Evolutionary conservation across 2,797 vertebrate genomes (phyloP).

Genomic region (Anguilla pacifica): DNA sequence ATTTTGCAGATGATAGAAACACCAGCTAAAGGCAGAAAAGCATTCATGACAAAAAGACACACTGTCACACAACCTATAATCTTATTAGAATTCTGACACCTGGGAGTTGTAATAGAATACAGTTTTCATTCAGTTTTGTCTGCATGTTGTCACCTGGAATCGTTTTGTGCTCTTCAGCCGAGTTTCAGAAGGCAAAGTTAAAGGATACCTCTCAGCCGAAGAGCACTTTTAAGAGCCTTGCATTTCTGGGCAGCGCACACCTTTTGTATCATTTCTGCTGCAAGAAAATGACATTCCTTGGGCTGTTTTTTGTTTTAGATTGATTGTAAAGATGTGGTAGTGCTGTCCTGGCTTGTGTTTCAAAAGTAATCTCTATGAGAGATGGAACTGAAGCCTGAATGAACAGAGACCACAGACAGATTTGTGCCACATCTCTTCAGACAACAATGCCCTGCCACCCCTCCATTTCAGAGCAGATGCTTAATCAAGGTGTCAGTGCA

Average conservation of each 20-base stretch:
- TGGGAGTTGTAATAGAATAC: not conserved
- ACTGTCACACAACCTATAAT: not conserved
- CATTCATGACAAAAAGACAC: not conserved
- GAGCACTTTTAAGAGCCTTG: not conserved
- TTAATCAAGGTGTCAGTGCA: slow-evolving; percentile 6
- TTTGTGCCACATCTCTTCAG: slow-evolving; percentile 18
- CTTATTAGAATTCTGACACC: not conserved
- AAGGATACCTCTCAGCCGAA: not conserved
- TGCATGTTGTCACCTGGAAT: not conserved
- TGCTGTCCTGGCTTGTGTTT: slow-evolving; percentile 17
- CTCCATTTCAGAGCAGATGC: slow-evolving; percentile 3
- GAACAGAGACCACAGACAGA: slow-evolving; percentile 16
- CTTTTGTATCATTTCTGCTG: not conserved
- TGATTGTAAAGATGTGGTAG: slow-evolving; percentile 27
- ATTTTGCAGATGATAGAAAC: not conserved
- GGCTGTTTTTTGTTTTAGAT: not conserved
- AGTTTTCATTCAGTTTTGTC: not conserved
- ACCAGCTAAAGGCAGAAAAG: not conserved
- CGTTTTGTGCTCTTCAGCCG: not conserved
- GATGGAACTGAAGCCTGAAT: not conserved
- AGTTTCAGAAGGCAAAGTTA: not conserved
- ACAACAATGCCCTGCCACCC: not conserved
- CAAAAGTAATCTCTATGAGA: slow-evolving; percentile 16
- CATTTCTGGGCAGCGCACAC: not conserved
- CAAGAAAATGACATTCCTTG: not conserved